A percentile compares a stretch with the other conserved stretches of the same genome.
Evolutionary conservation across 1,140 invertebrate genomes (phyloP).

Genomic region (Ephestia elutella): DNA sequence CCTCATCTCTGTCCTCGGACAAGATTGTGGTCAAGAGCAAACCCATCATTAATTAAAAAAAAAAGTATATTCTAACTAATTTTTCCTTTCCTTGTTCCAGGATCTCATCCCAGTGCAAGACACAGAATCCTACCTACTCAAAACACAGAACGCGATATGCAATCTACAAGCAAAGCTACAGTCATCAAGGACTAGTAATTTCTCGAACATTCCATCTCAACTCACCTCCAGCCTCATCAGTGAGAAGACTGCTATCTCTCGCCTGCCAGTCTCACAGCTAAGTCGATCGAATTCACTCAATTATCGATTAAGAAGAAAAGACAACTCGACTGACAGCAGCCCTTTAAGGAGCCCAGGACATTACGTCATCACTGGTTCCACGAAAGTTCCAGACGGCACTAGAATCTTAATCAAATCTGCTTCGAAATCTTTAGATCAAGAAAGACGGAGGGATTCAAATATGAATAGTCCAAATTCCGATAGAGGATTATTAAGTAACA

Average conservation of each 20-base stretch:
- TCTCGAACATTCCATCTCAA: conserved; percentile 47
- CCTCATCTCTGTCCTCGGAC: no score
- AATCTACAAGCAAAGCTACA: conserved; percentile 76
- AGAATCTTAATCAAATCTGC: conserved; percentile 54
- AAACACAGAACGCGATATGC: conserved; percentile 80
- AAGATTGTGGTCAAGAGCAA: no score
- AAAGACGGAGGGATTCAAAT: conserved; percentile 49
- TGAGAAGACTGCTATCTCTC: conserved; percentile 61
- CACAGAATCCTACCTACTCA: conserved; percentile 78
- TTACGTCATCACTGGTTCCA: conserved; percentile 67
- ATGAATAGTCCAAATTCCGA: conserved; percentile 65
- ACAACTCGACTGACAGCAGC: conserved; percentile 53
- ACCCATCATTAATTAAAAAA: no score
- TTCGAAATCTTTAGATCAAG: conserved; percentile 61
- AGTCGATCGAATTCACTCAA: conserved; percentile 69
- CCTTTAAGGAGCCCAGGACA: conserved; percentile 67
- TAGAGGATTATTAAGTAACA: conserved; percentile 48
- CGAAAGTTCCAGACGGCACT: conserved; percentile 48
- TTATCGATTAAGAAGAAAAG: conserved; percentile 61
- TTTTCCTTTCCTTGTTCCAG: conserved; percentile 55
- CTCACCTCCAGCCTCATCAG: conserved; percentile 63
- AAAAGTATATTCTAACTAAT: no score
- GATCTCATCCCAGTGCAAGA: conserved; percentile 74
- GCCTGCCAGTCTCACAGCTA: conserved; percentile 64
- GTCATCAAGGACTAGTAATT: conserved; percentile 49